Conservation (phyloP, 2,888 invertebrate genomes). For the Chalcosyrphus nemorum region DNA sequence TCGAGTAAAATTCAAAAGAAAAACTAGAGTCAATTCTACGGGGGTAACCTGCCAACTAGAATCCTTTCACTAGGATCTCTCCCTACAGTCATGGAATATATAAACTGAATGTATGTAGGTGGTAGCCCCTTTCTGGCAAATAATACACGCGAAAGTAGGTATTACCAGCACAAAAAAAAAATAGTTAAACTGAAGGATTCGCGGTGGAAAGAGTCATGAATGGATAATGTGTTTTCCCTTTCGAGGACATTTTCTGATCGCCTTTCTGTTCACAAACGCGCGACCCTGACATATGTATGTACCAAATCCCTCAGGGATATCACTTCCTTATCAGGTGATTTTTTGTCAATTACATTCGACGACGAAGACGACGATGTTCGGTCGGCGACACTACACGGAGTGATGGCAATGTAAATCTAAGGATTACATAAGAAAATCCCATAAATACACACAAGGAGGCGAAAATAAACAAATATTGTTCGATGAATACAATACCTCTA, state of each 20-base stretch:
- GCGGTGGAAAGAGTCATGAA: constrained; percentile 19
- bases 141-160: constrained; percentile 13
- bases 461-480: not conserved
- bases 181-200: constrained; percentile 14
- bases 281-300: not conserved
- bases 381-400: no score
- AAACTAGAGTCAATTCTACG: not conserved
- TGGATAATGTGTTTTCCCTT: not conserved
- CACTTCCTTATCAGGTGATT: constrained; percentile 3
- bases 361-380: no score
- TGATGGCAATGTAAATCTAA: not conserved
- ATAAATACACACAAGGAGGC: not conserved
- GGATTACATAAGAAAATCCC: constrained; percentile 10
- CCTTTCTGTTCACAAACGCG: not conserved
- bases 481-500: not conserved
- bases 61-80: constrained; percentile 10
- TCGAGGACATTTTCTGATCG: not conserved
- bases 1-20: not conserved
- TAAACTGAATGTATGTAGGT: constrained; percentile 17
- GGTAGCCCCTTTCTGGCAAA: constrained; percentile 28
- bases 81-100: not conserved
- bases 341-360: constrained; percentile 18
- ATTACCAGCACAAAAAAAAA: not conserved
- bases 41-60: constrained; percentile 16
- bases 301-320: not conserved